phyloP scores from a whole-genome alignment of 2,113 vertebrate species.

The Catharus minimus region DNA sequence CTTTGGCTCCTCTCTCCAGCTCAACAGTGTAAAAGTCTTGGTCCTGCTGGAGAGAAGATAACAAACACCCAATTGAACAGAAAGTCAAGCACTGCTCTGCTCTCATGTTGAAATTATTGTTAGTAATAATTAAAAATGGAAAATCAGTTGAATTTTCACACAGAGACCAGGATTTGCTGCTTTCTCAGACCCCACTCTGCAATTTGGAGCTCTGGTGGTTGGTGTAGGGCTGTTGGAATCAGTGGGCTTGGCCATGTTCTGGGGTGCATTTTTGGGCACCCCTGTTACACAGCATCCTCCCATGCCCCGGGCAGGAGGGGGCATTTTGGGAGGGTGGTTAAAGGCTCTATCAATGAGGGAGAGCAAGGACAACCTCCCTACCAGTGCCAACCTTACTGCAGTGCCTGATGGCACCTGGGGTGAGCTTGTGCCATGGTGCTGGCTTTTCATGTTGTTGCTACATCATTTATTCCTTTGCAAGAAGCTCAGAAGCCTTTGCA shows the following conservation, averaged over 20 bases:
- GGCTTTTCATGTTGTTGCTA: background rate
- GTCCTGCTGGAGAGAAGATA: slow-evolving; percentile 77
- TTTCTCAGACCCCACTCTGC: background rate
- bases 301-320: background rate
- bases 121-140: background rate
- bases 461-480: background rate
- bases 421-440: background rate
- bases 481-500: background rate
- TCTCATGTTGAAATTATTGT: background rate
- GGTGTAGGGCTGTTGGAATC: background rate
- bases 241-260: background rate
- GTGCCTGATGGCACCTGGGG: background rate
- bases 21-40: slow-evolving; percentile 95
- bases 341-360: background rate
- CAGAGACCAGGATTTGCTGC: background rate
- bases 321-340: background rate
- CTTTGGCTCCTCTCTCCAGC: slow-evolving; percentile 95
- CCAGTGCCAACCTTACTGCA: background rate
- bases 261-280: background rate
- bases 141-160: background rate
- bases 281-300: background rate
- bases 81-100: background rate
- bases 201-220: background rate
- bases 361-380: background rate
- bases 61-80: background rate